phyloP scores from a whole-genome alignment of 1,140 invertebrate genomes.

The Samia ricini region DNA sequence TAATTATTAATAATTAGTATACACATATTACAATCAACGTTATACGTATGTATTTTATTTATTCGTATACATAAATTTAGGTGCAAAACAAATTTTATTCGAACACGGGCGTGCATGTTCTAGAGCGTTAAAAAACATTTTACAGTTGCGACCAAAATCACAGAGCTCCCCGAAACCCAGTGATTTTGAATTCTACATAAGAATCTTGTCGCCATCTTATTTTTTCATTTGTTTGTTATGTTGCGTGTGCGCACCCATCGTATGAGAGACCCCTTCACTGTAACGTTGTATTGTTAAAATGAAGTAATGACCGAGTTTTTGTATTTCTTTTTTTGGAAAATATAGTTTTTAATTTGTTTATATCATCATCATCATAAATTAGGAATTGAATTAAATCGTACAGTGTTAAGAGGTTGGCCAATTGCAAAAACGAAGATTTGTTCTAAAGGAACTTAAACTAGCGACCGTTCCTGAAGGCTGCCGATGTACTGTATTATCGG shows the following conservation, averaged over 20 bases:
- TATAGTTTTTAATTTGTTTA: neutral
- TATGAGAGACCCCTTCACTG: conserved; percentile 70
- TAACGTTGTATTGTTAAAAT: conserved; percentile 35
- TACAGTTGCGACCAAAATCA: neutral
- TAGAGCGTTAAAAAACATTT: conserved; percentile 8
- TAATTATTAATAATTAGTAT: conserved; percentile 54
- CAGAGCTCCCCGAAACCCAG: neutral
- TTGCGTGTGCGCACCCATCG: conserved; percentile 51
- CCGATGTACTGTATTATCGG: conserved; percentile 1
- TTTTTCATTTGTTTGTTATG: neutral
- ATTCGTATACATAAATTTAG: conserved; percentile 75
- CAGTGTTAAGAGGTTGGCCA: conserved; percentile 76
- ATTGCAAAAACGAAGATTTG: conserved; percentile 80
- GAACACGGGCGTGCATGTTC: conserved; percentile 56
- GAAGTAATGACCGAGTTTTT: neutral
- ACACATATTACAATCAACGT: conserved; percentile 76
- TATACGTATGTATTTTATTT: conserved; percentile 70
- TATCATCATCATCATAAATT: neutral
- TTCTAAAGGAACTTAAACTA: conserved; percentile 68
- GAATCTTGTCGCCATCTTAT: neutral
- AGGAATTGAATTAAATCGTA: conserved; percentile 40
- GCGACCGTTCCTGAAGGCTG: conserved; percentile 40
- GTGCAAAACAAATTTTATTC: conserved; percentile 54
- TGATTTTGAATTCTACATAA: neutral
- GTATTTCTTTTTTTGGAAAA: neutral